phyloP scores from a whole-genome alignment of 2,113 vertebrate species.

The Empidonax alnorum region DNA sequence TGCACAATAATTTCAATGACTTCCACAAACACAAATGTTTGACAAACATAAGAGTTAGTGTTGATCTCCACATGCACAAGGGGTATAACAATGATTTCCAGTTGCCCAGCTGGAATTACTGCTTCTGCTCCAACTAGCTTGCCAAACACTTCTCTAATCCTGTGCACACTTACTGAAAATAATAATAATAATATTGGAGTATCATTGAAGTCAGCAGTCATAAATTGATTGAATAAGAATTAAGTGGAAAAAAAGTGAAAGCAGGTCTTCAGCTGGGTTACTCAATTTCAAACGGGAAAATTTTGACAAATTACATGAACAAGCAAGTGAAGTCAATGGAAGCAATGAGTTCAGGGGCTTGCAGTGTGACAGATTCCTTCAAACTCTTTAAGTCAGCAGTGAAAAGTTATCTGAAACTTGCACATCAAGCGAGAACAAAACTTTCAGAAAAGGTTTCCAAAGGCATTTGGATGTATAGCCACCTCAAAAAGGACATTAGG shows the following conservation, averaged over 20 bases:
- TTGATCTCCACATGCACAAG: background rate
- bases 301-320: constrained; percentile 28
- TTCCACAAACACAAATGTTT: background rate
- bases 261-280: background rate
- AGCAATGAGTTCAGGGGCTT: constrained; percentile 32
- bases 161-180: background rate
- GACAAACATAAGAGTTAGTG: background rate
- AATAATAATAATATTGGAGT: background rate
- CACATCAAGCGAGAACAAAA: constrained; percentile 55
- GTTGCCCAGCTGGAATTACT: background rate
- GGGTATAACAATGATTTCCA: background rate
- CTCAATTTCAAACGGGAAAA: constrained; percentile 4
- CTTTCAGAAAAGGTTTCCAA: constrained; percentile 53
- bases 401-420: constrained; percentile 57
- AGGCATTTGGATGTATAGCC: constrained; percentile 54
- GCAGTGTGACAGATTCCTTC: constrained; percentile 2
- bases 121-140: background rate
- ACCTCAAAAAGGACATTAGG: constrained; percentile 40
- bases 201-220: background rate
- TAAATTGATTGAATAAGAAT: background rate
- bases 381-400: constrained; percentile 58
- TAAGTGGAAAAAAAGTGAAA: constrained; percentile 16
- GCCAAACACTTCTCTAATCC: background rate
- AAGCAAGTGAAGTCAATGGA: constrained; percentile 16
- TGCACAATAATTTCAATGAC: background rate